phyloP scores from a whole-genome alignment of 2,113 vertebrate species.

The Pollimyrus isidori region DNA sequence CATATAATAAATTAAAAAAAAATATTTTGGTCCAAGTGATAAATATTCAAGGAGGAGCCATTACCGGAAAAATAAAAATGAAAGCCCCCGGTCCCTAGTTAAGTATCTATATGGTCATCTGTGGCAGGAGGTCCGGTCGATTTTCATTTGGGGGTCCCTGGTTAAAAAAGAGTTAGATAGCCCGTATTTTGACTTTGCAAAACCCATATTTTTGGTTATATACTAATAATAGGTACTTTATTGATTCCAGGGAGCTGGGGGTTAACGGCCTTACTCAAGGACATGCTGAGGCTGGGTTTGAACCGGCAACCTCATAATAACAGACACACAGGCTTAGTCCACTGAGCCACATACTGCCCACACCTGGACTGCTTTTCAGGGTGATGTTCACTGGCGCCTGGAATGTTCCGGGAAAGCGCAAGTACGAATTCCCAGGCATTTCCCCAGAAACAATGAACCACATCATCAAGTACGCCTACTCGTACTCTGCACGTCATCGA shows the following conservation, averaged over 20 bases:
- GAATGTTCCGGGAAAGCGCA: slow-evolving; percentile 31
- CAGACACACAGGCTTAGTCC: too few relatives aligned
- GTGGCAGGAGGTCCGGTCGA: background rate
- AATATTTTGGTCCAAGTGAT: too few relatives aligned
- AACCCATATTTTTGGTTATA: background rate
- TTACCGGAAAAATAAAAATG: too few relatives aligned
- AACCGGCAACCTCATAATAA: too few relatives aligned
- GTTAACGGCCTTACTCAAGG: too few relatives aligned
- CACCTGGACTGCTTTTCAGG: slow-evolving; percentile 40
- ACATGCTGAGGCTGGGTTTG: too few relatives aligned
- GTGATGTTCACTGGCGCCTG: slow-evolving; percentile 64
- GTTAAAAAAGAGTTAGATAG: background rate
- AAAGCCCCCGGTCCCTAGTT: background rate
- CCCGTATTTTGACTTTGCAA: background rate
- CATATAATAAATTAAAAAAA: too few relatives aligned
- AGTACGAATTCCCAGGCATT: background rate
- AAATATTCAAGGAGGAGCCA: background rate
- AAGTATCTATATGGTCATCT: background rate
- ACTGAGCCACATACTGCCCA: background rate
- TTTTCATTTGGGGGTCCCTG: background rate
- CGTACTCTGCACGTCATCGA: too few relatives aligned
- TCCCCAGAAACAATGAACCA: background rate
- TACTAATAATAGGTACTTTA: too few relatives aligned
- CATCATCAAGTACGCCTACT: background rate
- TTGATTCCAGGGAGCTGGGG: too few relatives aligned